Evolutionary conservation across 2,797 vertebrate species (phyloP), one percentile per base, ranked within the genome.

Genomic region (Anguilla anguilla): DNA sequence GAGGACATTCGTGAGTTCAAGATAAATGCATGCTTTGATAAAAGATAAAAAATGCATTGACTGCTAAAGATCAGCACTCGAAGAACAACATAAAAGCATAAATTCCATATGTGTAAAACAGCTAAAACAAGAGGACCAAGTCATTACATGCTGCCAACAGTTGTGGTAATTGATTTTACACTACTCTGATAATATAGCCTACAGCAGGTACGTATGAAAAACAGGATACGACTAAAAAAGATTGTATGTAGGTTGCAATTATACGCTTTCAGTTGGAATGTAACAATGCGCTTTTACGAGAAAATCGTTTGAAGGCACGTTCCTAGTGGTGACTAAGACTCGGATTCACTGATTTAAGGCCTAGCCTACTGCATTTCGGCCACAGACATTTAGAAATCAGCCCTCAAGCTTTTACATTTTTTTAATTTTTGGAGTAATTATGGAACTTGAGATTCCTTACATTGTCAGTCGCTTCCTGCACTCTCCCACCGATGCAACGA

Each of bases 161-260:
- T 69, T 69, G 64, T 69, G 64, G 64, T 69, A 69, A 69, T 69
- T 69, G 25, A 69, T 69, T 67, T 57, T 17, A 59, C 57, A 59
- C 57, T 59, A 59, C 64, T 10, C 25, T 69, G 64, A 69, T 28
- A 69, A 69, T 69, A 6, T n/a, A 69, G 64, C 64, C 61, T 64
- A 25, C 13, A 22, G 59, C 13, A 64, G 15, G 5, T 22, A 64
- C 61, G 28, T 1, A 28, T 69, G 64, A 10, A 69, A 69, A 69
- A 28, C 64, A n/a, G 6, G 6, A 19, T 10, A 51, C 4, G 49
- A n/a, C 17, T n/a, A 82, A 46, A 46, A 82, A 82, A 82, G 19
- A 17, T 6, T 46, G 19, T 49, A 19, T 46, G 4, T 46, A 81
- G 43, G 77, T 17, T 43, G 7, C n/a, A 28, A 69, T 69, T 82